These are phyloP conservation scores for Platichthys flesus DNA, from an alignment of 2,113 vertebrate genomes.

Conservation along the genomic window DNA sequence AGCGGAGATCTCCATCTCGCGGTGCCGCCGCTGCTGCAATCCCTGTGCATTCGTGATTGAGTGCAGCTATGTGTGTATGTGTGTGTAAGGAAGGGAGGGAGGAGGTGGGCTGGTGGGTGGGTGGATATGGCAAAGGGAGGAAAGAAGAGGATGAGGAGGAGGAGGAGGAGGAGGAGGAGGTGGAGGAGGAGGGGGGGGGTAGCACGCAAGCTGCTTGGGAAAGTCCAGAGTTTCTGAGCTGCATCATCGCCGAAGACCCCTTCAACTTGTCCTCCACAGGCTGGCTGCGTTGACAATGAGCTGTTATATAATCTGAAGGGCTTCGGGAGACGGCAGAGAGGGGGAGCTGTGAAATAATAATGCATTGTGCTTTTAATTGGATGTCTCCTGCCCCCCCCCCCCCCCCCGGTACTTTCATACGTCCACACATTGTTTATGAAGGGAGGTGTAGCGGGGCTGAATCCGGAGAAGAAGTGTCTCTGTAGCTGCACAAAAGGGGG, in stretches of 20 bases:
- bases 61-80: slow-evolving; percentile 65
- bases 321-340: slow-evolving; percentile 42
- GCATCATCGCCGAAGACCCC: slow-evolving; percentile 75
- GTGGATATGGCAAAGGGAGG: slow-evolving; percentile 60
- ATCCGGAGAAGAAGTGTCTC: slow-evolving; percentile 20
- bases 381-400: slow-evolving; percentile 59
- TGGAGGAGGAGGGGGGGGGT: slow-evolving; percentile 50
- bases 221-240: slow-evolving; percentile 78
- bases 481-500: slow-evolving; percentile 26
- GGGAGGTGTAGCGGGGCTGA: slow-evolving; percentile 36
- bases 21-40: slow-evolving; percentile 78
- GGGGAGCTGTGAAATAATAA: slow-evolving; percentile 66
- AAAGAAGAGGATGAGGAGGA: slow-evolving; percentile 42
- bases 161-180: slow-evolving; percentile 24
- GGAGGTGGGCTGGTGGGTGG: slow-evolving; percentile 67
- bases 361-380: slow-evolving; percentile 80
- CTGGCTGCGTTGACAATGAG: slow-evolving; percentile 71
- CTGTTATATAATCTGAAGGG: slow-evolving; percentile 78
- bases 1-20: slow-evolving; percentile 81
- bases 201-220: slow-evolving; percentile 67
- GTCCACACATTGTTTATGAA: slow-evolving; percentile 72
- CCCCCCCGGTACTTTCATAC: slow-evolving; percentile 58
- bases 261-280: slow-evolving; percentile 75
- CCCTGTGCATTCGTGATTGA: slow-evolving; percentile 76
- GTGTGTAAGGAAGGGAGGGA: slow-evolving; percentile 55